Evolutionary conservation across 64 coral and sea anemone species (phyloP), one percentile per base, ranked within the genome.

Genomic region (Stichodactyla helianthus): DNA sequence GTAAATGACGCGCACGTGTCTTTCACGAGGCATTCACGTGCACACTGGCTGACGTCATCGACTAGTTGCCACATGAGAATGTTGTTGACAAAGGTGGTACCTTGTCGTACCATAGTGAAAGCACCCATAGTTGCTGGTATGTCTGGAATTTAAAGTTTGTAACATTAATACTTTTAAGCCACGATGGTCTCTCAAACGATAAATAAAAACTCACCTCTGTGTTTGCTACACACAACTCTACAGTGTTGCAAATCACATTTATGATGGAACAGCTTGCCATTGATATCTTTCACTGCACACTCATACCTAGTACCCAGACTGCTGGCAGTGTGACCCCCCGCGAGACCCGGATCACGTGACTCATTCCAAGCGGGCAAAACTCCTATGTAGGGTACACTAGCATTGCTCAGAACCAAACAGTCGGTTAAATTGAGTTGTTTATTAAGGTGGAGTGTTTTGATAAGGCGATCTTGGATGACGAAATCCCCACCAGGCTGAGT

Each of bases 21-120:
- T 22, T 68, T 82, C 59, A 87, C 51, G 10, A 92, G 85, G 19
- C 90, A 92, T 87, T 92, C 90, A 82, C 90, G 85, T 17, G 90
- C 90, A 87, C 90, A 92, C n/a, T 55, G 27, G 1, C 44, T 68
- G 20, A 82, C 60, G 78, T 92, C 90, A 92, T 87, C 84, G 1
- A 92, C 90, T 18, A 92, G 79, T 51, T 87, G 4, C 28, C 84
- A 87, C n/a, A 51, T 82, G 8, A 92, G 78, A 20, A 92, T 51
- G 77, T 77, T 61, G 20, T 71, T 83, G 50, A 12, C 7, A 6
- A 92, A 17, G 54, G 65, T 20, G 59, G 90, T 16, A 78, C 87
- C 74, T 56, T 20, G 58, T 5, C 17, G 77, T 25, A 56, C 84
- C 60, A 77, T 76, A 0, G 23, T 23, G 50, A 92, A 71, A 0